Conservation (phyloP, 2,113 vertebrate species). For the Pseudorectes ferrugineus region DNA sequence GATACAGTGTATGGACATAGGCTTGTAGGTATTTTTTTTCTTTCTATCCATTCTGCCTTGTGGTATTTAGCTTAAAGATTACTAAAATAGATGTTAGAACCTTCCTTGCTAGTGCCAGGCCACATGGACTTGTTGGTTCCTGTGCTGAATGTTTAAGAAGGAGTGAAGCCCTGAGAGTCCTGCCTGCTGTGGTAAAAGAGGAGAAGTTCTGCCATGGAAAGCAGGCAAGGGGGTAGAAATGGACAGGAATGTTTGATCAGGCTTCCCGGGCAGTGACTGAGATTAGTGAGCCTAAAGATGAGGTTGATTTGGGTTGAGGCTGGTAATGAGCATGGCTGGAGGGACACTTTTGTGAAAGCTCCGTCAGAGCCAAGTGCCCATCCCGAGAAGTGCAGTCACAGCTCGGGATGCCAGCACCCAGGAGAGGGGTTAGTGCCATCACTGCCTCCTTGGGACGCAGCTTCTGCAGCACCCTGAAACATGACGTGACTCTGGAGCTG, state of each 20-base stretch:
- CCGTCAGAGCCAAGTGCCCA: accelerated
- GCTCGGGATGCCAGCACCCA: accelerated
- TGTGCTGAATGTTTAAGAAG: neutral
- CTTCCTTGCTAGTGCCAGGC: neutral
- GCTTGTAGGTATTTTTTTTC: neutral
- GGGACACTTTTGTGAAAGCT: neutral
- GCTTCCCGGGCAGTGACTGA: neutral
- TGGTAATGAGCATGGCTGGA: neutral
- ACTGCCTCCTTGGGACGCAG: neutral
- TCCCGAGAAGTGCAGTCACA: neutral
- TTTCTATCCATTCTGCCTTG: neutral
- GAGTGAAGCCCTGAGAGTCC: accelerated
- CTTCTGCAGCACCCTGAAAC: neutral
- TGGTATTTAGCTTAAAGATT: neutral
- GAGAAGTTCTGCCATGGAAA: accelerated
- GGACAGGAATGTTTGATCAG: neutral
- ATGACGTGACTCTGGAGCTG: neutral
- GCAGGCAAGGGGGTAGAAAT: neutral
- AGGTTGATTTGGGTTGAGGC: neutral
- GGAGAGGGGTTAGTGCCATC: neutral
- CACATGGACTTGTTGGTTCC: neutral
- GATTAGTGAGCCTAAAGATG: neutral
- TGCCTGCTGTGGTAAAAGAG: neutral
- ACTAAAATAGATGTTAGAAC: neutral
- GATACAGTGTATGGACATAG: neutral